Evolutionary conservation across 1,140 invertebrate species (phyloP).

Genomic region (Doryteuthis pealeii): DNA sequence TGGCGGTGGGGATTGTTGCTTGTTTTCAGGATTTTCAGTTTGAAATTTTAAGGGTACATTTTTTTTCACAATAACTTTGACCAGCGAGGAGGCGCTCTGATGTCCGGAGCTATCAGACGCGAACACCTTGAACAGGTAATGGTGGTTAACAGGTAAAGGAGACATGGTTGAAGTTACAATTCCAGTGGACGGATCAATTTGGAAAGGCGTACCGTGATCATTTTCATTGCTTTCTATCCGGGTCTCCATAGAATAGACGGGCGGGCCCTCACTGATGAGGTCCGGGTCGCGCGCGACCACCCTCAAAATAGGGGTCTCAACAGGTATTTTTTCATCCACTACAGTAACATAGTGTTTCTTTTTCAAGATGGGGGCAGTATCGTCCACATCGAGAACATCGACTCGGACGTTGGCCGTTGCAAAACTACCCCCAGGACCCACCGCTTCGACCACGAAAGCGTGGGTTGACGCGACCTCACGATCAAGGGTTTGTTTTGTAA

Average conservation of each 20-base stretch:
- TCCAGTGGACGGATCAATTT: neutral
- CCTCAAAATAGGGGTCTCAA: neutral
- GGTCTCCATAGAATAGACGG: neutral
- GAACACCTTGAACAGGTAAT: neutral
- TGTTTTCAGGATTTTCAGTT: neutral
- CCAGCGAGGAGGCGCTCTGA: neutral
- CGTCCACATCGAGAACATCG: neutral
- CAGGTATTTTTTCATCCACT: neutral
- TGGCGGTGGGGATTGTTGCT: neutral
- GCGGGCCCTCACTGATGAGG: neutral
- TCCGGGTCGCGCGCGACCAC: neutral
- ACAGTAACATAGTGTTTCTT: neutral
- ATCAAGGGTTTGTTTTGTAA: neutral
- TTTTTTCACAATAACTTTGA: neutral
- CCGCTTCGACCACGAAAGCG: neutral
- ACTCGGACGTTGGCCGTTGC: neutral
- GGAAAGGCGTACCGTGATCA: neutral
- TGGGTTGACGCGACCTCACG: neutral
- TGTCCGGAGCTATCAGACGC: neutral
- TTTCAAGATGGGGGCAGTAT: neutral
- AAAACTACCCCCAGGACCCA: neutral
- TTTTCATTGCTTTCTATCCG: neutral
- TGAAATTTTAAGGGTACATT: neutral
- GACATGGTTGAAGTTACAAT: neutral
- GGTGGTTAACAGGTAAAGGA: neutral